phyloP scores from a whole-genome alignment of 2,113 vertebrate genomes.

The Carlito syrichta region DNA sequence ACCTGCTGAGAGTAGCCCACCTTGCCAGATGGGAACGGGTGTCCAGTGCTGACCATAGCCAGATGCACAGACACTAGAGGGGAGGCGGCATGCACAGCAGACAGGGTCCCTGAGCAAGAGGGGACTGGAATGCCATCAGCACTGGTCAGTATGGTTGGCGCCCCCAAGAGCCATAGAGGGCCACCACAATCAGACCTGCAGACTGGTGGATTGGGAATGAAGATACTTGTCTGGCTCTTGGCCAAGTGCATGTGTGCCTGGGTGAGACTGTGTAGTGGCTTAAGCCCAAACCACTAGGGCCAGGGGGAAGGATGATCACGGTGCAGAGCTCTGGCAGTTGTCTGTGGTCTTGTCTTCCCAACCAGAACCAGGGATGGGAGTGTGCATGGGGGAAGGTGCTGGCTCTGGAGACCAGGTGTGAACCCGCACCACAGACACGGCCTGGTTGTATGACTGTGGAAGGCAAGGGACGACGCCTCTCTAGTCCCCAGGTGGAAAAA shows the following conservation, averaged over 20 bases:
- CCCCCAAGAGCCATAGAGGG: not conserved
- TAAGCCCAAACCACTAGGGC: rapidly evolving
- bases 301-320: not conserved
- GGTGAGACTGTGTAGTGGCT: rapidly evolving
- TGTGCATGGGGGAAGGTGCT: rapidly evolving
- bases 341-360: not conserved
- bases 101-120: not conserved
- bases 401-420: not conserved
- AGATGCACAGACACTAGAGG: not conserved
- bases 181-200: not conserved
- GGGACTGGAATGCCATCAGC: not conserved
- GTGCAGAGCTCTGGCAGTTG: not conserved
- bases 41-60: not conserved
- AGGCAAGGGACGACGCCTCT: not conserved
- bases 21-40: too few relatives aligned
- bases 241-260: not conserved
- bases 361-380: too few relatives aligned
- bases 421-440: not conserved
- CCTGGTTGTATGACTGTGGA: too few relatives aligned
- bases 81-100: not conserved
- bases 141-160: not conserved
- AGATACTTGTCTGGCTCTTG: not conserved
- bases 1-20: not conserved
- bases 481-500: not conserved
- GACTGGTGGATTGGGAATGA: not conserved